These are phyloP conservation scores for Mesocentrotus franciscanus DNA, from an alignment of 53 echinoderm and acorn worm genomes.

Conservation along the genomic window DNA sequence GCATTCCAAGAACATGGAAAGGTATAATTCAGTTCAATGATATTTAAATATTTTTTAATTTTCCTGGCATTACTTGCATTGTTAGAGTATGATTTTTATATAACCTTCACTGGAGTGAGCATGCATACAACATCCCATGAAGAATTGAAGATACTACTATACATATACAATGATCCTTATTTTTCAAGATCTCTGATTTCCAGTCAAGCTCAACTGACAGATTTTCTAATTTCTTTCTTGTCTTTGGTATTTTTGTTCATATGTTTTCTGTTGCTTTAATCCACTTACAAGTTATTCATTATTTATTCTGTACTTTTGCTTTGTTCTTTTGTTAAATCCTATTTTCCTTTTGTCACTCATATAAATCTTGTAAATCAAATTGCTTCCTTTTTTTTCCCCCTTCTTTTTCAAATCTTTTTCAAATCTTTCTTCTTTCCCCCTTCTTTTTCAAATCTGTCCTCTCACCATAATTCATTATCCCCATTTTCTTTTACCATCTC, in stretches of 20 bases:
- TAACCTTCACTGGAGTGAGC: background rate
- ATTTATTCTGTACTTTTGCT: background rate
- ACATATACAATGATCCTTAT: no score
- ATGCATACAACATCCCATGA: no score
- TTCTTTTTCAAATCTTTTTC: no score
- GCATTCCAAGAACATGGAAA: conserved; percentile 98
- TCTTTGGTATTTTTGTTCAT: background rate
- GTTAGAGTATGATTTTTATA: no score
- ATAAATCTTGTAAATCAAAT: background rate
- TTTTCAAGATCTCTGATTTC: no score
- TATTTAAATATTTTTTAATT: no score
- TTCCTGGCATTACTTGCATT: no score
- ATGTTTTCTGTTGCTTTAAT: background rate
- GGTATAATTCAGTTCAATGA: conserved; percentile 62
- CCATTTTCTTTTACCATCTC: background rate
- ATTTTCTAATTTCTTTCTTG: no score
- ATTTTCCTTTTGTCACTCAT: background rate
- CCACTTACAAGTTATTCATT: background rate
- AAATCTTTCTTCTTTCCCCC: background rate
- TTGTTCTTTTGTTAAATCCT: background rate
- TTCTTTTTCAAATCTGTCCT: background rate
- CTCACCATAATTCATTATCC: background rate
- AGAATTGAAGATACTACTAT: no score
- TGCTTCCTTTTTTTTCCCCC: background rate
- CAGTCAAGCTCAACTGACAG: no score